Evolutionary conservation across 2,888 invertebrate species (phyloP), one percentile per base, ranked within the genome.

Genomic region (Cybosia mesomella): DNA sequence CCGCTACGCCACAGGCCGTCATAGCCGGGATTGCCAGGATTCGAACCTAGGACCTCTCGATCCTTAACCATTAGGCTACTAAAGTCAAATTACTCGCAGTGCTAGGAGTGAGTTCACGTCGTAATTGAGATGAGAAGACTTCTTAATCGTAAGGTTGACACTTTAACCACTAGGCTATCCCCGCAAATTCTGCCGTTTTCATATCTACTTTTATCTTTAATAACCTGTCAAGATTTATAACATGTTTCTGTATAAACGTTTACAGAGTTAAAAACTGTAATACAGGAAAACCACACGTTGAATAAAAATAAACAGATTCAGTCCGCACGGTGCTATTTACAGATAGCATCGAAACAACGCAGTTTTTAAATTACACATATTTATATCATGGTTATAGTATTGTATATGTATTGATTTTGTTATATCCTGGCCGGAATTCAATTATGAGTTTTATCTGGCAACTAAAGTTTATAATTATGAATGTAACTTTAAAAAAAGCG

Each of bases 211-310:
- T 66, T 75, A 77, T 75, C 72, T 75, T 24, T 72, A 81, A 79
- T 78, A 80, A 73, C 79, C 69, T 72, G 75, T 71, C 66, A 36
- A 67, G 62, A 81, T 78, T 81, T 81, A 82, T 73, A 66, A 67
- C 72, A 54, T 68, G 72, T 73, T 76, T 72, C 59, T 73, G 72
- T 70, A 71, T 49, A 72, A 74, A 70, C 67, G 62, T 71, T 71
- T 67, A 74, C 69, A 72, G 63, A 58, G 58, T 32, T 72, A 73
- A 70, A 72, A 70, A 66, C 22, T 59, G 58, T n/a, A 55, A 62
- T 71, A 72, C 72, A 66, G 53, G 66, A 62, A 34, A 74, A 67
- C 63, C 68, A 66, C 72, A 68, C 62, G 67, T 71, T 69, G 74
- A 75, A 68, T 80, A 77, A 75, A 76, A 75, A 79, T 67, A 80